These are phyloP conservation scores for Matsumurasca onukii DNA, from an alignment of 1,140 invertebrate species.

Conservation along the genomic window DNA sequence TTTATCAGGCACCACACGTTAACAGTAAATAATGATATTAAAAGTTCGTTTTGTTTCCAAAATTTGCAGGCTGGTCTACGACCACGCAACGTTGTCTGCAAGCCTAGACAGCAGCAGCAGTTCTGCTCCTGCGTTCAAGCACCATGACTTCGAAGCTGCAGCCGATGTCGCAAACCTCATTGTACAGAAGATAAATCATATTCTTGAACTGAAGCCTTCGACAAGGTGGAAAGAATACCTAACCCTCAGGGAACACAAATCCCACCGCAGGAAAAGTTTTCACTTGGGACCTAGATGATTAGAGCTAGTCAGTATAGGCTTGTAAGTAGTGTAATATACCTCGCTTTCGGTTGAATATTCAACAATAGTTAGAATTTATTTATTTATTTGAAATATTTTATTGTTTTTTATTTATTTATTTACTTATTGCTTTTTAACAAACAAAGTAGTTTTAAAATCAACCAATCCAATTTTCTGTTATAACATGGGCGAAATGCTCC, in stretches of 20 bases:
- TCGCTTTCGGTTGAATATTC: conserved; percentile 27
- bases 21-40: no score
- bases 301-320: conserved; percentile 30
- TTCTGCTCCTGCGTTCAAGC: conserved; percentile 63
- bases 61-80: conserved; percentile 36
- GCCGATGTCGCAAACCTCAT: conserved; percentile 73
- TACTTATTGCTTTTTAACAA: no score
- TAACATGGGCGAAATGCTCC: no score
- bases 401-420: no score
- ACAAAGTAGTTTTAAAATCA: no score
- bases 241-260: conserved; percentile 60
- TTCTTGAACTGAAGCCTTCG: conserved; percentile 72
- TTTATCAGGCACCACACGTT: no score
- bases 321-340: conserved; percentile 28
- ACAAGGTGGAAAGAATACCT: conserved; percentile 80
- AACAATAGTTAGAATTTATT: background rate
- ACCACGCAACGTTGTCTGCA: conserved; percentile 37
- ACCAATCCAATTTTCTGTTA: no score
- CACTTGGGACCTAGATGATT: conserved; percentile 48
- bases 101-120: conserved; percentile 50
- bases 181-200: conserved; percentile 83
- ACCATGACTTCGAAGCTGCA: conserved; percentile 85
- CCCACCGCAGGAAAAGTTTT: conserved; percentile 57
- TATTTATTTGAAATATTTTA: no score
- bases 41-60: no score